Percentiles rank a stretch among this genome's conserved stretches.
phyloP scores from a whole-genome alignment of 2,797 vertebrate genomes.

The Lepilemur ruficaudatus region DNA sequence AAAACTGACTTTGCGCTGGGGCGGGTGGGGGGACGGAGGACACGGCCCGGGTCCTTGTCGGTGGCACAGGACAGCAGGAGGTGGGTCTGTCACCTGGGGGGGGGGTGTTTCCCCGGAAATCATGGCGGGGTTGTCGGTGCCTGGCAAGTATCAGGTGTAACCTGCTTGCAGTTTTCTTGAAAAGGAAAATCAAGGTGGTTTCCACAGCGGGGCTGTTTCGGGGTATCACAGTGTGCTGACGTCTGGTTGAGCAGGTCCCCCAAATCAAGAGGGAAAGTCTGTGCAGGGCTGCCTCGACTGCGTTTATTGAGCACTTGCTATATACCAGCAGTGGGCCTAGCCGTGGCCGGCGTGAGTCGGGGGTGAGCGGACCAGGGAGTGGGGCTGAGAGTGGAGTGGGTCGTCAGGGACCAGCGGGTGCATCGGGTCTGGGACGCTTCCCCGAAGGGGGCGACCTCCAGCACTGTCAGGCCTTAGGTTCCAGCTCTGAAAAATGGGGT shows the following conservation, averaged over 20 bases:
- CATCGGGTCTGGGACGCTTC: not conserved
- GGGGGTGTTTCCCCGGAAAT: conserved; percentile 8
- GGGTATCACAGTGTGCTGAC: not conserved
- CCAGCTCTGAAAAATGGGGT: not conserved
- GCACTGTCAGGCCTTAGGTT: not conserved
- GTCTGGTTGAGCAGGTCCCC: not conserved
- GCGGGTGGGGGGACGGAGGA: not conserved
- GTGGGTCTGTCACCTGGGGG: not conserved
- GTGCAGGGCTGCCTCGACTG: not conserved
- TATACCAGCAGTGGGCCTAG: not conserved
- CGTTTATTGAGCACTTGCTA: not conserved
- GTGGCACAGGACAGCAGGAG: conserved; percentile 69
- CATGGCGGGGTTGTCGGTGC: not conserved
- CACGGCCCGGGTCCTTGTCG: conserved; percentile 71
- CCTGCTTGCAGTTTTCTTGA: conserved; percentile 15
- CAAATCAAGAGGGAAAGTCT: not conserved
- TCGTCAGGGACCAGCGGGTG: not conserved
- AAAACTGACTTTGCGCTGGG: conserved; percentile 85
- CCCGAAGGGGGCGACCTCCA: not conserved
- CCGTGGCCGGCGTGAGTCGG: not conserved
- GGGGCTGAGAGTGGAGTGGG: too few relatives aligned
- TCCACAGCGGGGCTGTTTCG: not conserved
- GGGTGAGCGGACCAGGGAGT: not conserved
- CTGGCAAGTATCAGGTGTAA: not conserved
- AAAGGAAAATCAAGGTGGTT: not conserved